A percentile compares a stretch with the other conserved stretches of the same genome.
Evolutionary conservation across 2,797 vertebrate genomes (phyloP).

Genomic region (Cossypha dichroa): DNA sequence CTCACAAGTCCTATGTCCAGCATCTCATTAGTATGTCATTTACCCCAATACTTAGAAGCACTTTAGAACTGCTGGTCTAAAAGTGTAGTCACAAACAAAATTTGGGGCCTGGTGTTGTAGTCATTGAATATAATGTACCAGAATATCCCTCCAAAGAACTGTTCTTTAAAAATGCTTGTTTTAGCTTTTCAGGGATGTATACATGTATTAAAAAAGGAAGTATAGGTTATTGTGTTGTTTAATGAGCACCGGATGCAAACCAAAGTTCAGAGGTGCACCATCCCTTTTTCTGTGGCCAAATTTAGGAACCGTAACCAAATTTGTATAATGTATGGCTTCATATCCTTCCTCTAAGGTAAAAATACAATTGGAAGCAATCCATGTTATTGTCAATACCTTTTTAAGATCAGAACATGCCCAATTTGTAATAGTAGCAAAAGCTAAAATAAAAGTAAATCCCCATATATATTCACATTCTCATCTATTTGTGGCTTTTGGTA

Average conservation of each 20-base stretch:
- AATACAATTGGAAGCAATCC: constrained; percentile 36
- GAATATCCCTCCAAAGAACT: background rate
- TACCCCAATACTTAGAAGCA: background rate
- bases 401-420: background rate
- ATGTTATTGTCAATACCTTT: constrained; percentile 42
- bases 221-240: constrained; percentile 32
- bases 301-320: constrained; percentile 14
- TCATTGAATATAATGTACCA: background rate
- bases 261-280: constrained; percentile 13
- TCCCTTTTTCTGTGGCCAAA: constrained; percentile 13
- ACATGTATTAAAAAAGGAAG: background rate
- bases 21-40: background rate
- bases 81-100: background rate
- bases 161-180: constrained; percentile 12
- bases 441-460: background rate
- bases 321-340: constrained; percentile 29
- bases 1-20: background rate
- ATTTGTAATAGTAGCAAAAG: background rate
- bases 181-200: background rate
- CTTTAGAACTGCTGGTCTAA: background rate
- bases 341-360: constrained; percentile 57
- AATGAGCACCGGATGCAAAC: constrained; percentile 29
- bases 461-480: background rate
- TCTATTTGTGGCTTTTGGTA: background rate
- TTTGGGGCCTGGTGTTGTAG: background rate